Conservation (phyloP, 2,113 vertebrate genomes). For the Collichthys lucidus region DNA sequence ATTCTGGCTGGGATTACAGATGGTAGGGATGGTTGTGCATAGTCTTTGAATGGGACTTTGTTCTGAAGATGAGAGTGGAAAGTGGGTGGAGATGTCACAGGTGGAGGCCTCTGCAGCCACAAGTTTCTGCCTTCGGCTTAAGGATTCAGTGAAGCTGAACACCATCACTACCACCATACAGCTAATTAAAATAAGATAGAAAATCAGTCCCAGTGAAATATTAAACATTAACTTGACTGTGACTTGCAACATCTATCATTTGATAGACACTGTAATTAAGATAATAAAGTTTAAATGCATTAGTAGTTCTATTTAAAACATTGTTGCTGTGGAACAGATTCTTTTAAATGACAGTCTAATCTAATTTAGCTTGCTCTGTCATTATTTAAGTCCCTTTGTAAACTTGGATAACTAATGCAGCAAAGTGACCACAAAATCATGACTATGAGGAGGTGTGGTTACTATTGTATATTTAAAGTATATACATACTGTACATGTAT, state of each 20-base stretch:
- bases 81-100: constrained; percentile 29
- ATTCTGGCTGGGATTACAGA: constrained; percentile 24
- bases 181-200: constrained; percentile 66
- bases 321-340: constrained; percentile 37
- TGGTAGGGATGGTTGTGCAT: constrained; percentile 38
- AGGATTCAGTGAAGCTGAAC: constrained; percentile 37
- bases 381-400: constrained; percentile 33
- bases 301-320: constrained; percentile 72
- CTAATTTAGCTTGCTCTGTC: constrained; percentile 47
- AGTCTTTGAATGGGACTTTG: constrained; percentile 21
- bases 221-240: constrained; percentile 72
- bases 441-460: too few relatives aligned
- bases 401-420: constrained; percentile 9
- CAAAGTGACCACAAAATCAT: too few relatives aligned
- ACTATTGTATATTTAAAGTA: too few relatives aligned
- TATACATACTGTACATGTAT: too few relatives aligned
- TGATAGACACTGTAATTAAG: constrained; percentile 76
- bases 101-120: constrained; percentile 23
- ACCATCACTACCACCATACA: constrained; percentile 5
- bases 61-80: constrained; percentile 32
- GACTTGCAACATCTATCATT: constrained; percentile 69
- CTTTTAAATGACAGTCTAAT: constrained; percentile 49
- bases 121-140: constrained; percentile 23
- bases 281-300: constrained; percentile 73
- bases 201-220: constrained; percentile 56